Evolutionary conservation across 2,888 invertebrate genomes (phyloP), one percentile per base, ranked within the genome.

Genomic region (Hipparchia sbordonii): DNA sequence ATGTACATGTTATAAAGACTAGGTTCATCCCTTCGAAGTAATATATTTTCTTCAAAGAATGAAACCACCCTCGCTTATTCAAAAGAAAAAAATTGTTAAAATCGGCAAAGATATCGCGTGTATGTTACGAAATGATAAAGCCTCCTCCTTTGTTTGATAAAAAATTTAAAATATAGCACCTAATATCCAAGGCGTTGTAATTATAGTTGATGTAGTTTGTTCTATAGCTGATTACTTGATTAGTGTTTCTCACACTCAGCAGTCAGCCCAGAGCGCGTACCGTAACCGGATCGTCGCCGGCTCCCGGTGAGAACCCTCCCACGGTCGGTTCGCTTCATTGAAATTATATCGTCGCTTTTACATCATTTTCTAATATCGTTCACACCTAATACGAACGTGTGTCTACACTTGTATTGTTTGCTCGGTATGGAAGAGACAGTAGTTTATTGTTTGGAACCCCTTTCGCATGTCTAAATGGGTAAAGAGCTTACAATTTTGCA

Each of bases 241-340:
- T 79, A 82, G 77, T 76, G 80, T 85, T 88, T 89, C 90, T 88
- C 90, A 90, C 89, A 89, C 77, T 73, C 75, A 78, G 23, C 23
- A 23, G 23, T 23, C 23, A 23, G 23, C 23, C 23, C 23, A 23
- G 23, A 23, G 77, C 79, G 80, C 69, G 23, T 23, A 23, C 62
- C 84, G 89, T 90, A 91, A 91, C 89, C 90, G 89, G 89, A 91
- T 90, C 90, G 85, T 90, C 90, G 84, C 80, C 76, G 77, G 79
- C 80, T 83, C 79, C 83, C 79, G 86, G 88, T 89, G 91, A 85
- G 91, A 91, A 87, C 78, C 81, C 86, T 90, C 88, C 89, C 91
- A 90, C 89, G 84, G 86, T 81, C 77, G 76, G 81, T 81, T 78
- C 81, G 81, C 82, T 83, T 81, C 77, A 84, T 84, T 84, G 81